Evolutionary conservation across 92 coral and sea anemone genomes (phyloP).

Genomic region (Virgularia gustaviana): DNA sequence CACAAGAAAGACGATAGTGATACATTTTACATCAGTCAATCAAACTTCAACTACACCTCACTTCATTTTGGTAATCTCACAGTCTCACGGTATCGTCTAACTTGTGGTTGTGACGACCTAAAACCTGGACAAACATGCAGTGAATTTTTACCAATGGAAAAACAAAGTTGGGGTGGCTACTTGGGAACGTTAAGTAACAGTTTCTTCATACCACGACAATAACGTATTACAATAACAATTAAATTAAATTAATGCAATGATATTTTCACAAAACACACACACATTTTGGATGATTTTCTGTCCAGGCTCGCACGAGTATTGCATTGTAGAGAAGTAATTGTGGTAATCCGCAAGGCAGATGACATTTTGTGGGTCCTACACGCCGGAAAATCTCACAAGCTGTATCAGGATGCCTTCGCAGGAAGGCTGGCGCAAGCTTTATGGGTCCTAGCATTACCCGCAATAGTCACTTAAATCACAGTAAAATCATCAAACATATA

Average conservation of each 20-base stretch:
- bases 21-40: conserved; percentile 71
- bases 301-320: no score
- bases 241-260: neutral
- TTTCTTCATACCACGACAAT: conserved; percentile 71
- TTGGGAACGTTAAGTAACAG: conserved; percentile 93
- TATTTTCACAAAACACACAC: no score
- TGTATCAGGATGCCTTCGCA: no score
- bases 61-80: conserved; percentile 85
- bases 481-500: no score
- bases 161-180: conserved; percentile 98
- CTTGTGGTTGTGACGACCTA: conserved; percentile 68
- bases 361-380: no score
- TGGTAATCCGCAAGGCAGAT: no score
- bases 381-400: no score
- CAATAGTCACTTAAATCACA: no score
- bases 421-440: no score
- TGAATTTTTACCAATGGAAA: conserved; percentile 79
- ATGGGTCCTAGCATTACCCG: no score
- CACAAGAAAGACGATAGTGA: conserved; percentile 54
- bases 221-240: neutral
- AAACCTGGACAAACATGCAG: conserved; percentile 60
- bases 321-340: no score
- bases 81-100: conserved; percentile 69
- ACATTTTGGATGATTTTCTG: no score
- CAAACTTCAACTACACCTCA: conserved; percentile 76